Evolutionary conservation across 2,797 vertebrate species (phyloP).

Genomic region (Gymnoscopelus braueri): DNA sequence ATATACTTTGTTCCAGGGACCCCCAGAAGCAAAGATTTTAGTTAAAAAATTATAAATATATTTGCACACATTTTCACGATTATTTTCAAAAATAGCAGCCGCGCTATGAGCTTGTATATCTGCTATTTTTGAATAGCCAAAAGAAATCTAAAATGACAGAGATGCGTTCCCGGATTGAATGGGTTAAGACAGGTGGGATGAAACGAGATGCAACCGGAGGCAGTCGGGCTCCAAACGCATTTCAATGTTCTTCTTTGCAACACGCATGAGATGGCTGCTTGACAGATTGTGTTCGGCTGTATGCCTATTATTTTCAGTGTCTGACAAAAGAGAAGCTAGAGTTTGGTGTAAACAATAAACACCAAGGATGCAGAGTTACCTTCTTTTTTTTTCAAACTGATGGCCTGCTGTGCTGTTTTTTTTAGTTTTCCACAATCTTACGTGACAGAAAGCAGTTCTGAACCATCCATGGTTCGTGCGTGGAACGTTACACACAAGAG

Average conservation of each 20-base stretch:
- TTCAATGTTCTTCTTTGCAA: constrained; percentile 46
- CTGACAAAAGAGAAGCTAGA: constrained; percentile 54
- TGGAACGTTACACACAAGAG: constrained; percentile 17
- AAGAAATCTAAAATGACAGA: too few relatives aligned
- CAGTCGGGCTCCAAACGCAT: constrained; percentile 62
- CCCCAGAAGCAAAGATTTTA: too few relatives aligned
- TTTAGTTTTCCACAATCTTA: constrained; percentile 40
- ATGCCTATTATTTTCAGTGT: constrained; percentile 62
- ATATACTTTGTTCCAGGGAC: too few relatives aligned
- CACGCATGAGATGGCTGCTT: constrained; percentile 60
- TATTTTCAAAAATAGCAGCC: too few relatives aligned
- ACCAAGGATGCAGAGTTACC: constrained; percentile 21
- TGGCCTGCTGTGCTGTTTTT: constrained; percentile 43
- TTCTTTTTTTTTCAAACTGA: constrained; percentile 28
- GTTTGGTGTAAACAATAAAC: constrained; percentile 52
- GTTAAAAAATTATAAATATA: too few relatives aligned
- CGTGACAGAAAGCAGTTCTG: constrained; percentile 43
- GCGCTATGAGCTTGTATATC: too few relatives aligned
- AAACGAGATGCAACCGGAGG: constrained; percentile 51
- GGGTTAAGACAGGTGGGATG: constrained; percentile 67
- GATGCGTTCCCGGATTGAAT: too few relatives aligned
- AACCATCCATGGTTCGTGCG: constrained; percentile 41
- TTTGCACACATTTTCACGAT: too few relatives aligned
- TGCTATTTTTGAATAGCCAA: too few relatives aligned
- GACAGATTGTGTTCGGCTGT: constrained; percentile 79